Percentiles rank a stretch among this genome's conserved stretches.
Evolutionary conservation across 2,113 vertebrate species (phyloP).

Genomic region (Propithecus coquereli): DNA sequence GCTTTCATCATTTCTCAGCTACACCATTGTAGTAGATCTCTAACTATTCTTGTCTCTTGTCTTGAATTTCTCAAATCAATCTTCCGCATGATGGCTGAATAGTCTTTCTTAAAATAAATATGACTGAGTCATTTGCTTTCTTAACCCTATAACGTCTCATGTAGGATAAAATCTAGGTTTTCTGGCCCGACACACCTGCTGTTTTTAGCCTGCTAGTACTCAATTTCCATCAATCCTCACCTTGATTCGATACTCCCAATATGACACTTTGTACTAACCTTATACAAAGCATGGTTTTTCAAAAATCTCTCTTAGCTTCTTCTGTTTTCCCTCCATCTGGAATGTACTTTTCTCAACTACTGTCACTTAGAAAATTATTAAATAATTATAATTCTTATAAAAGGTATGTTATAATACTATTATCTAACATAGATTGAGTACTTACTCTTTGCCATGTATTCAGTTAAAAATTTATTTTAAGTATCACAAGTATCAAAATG

Average conservation of each 20-base stretch:
- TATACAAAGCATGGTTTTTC: neutral
- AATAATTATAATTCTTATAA: neutral
- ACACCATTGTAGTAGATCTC: fast-evolving
- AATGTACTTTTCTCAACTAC: neutral
- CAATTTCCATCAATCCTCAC: neutral
- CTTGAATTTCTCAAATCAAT: neutral
- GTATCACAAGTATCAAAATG: neutral
- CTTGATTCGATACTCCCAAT: neutral
- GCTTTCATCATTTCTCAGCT: neutral
- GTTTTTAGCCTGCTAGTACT: neutral
- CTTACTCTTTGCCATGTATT: neutral
- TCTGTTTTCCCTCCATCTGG: neutral
- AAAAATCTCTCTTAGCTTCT: neutral
- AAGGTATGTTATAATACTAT: neutral
- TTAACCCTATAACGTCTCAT: neutral
- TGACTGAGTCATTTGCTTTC: neutral
- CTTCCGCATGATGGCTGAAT: neutral
- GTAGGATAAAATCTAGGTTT: neutral
- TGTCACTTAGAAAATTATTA: neutral
- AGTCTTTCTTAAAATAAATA: constrained; percentile 10
- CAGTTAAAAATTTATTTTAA: neutral
- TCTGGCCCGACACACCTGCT: neutral
- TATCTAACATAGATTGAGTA: neutral
- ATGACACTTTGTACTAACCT: neutral
- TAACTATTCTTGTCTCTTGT: neutral